phyloP scores from a whole-genome alignment of 2,888 invertebrate genomes.

The Dicroscelio sp. region DNA sequence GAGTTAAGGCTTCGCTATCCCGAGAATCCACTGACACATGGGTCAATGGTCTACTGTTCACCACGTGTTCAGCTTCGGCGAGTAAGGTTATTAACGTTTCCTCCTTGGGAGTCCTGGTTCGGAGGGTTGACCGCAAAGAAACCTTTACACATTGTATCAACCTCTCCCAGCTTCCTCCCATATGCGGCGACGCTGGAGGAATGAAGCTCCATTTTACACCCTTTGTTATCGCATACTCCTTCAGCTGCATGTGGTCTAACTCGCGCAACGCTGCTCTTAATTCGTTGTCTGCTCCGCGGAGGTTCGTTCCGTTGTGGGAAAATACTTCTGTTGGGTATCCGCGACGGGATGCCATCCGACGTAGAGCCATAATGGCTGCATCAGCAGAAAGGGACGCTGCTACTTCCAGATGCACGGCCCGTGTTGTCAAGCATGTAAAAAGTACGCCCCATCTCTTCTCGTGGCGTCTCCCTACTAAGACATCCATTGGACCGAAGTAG shows the following conservation, averaged over 20 bases:
- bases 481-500: conserved; percentile 75
- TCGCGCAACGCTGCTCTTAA: neutral
- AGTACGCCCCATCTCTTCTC: conserved; percentile 83
- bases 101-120: conserved; percentile 77
- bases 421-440: conserved; percentile 80
- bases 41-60: conserved; percentile 84
- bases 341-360: conserved; percentile 72
- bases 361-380: conserved; percentile 70
- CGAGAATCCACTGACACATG: conserved; percentile 84
- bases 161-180: conserved; percentile 38
- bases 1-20: conserved; percentile 76
- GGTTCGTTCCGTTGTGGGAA: conserved; percentile 61
- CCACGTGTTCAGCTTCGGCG: conserved; percentile 76
- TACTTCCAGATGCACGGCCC: conserved; percentile 80
- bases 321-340: conserved; percentile 64
- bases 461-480: conserved; percentile 64
- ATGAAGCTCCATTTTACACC: conserved; percentile 2
- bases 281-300: conserved; percentile 49
- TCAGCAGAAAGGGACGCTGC: conserved; percentile 61
- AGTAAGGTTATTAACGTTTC: conserved; percentile 80
- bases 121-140: conserved; percentile 73
- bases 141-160: conserved; percentile 63
- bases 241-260: neutral
- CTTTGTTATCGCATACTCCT: neutral
- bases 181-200: conserved; percentile 20